Evolutionary conservation across 1,140 invertebrate genomes (phyloP).

Genomic region (Sarcophaga bullata): DNA sequence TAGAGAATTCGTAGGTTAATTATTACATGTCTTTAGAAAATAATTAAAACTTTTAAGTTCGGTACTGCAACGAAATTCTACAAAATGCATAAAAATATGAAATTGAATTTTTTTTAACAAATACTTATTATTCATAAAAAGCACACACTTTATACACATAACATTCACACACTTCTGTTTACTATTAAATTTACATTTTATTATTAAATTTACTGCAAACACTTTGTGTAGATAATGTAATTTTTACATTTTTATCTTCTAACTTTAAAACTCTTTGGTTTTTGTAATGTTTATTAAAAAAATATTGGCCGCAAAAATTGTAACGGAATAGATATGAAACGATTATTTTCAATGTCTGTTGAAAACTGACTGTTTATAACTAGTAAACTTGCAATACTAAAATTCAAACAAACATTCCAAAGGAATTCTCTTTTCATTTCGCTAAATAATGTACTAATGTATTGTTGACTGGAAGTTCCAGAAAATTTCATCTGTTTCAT

Average conservation of each 20-base stretch:
- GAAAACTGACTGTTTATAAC: background rate
- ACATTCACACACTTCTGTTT: too few relatives aligned
- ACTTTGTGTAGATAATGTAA: background rate
- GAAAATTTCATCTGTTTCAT: background rate
- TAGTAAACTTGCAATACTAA: background rate
- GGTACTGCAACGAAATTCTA: too few relatives aligned
- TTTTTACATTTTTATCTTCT: background rate
- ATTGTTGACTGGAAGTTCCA: slow-evolving; percentile 22
- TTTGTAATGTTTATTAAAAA: background rate
- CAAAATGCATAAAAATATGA: too few relatives aligned
- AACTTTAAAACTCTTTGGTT: too few relatives aligned
- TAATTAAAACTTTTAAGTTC: too few relatives aligned
- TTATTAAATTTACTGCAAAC: background rate
- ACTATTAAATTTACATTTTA: slow-evolving; percentile 15
- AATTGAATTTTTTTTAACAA: too few relatives aligned
- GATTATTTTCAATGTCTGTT: background rate
- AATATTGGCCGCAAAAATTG: background rate
- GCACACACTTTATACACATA: too few relatives aligned
- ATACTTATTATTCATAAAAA: too few relatives aligned
- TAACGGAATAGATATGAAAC: background rate
- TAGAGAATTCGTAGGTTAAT: too few relatives aligned
- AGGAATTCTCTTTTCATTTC: background rate
- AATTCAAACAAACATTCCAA: background rate
- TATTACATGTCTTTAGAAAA: too few relatives aligned
- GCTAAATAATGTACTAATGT: background rate